phyloP scores from a whole-genome alignment of 2,113 vertebrate genomes.

The Mionectes macconnelli region DNA sequence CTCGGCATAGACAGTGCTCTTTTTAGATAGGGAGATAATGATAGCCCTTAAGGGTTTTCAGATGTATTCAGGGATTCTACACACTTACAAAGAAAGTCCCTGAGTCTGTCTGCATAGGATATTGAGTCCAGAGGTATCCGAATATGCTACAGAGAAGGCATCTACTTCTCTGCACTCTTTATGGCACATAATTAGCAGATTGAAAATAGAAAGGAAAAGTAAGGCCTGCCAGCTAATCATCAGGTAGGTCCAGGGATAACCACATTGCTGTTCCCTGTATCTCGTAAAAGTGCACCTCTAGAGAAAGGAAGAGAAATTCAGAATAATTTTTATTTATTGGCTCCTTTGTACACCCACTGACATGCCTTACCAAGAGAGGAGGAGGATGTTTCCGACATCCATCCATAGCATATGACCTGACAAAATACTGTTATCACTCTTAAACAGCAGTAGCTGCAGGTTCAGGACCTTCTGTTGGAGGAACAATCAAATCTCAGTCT shows the following conservation, averaged over 20 bases:
- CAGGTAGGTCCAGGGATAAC: background rate
- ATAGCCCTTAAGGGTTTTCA: background rate
- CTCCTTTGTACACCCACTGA: background rate
- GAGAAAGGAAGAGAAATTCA: background rate
- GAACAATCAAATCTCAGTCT: background rate
- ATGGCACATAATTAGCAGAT: background rate
- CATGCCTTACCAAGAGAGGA: background rate
- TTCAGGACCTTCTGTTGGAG: background rate
- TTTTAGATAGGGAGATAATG: background rate
- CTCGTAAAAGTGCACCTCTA: background rate
- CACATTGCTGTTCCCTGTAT: fast-evolving
- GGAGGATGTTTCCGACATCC: background rate
- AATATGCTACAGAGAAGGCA: background rate
- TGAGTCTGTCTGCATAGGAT: background rate
- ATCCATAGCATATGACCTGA: background rate
- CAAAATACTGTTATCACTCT: background rate
- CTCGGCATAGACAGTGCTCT: fast-evolving
- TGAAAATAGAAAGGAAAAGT: background rate
- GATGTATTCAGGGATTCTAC: background rate
- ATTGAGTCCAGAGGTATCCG: background rate
- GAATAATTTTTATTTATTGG: background rate
- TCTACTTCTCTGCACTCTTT: background rate
- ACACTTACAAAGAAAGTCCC: background rate
- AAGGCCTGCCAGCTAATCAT: background rate
- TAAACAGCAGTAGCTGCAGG: background rate